Conservation (phyloP, 2,113 vertebrate genomes). For the Aepyceros melampus region DNA sequence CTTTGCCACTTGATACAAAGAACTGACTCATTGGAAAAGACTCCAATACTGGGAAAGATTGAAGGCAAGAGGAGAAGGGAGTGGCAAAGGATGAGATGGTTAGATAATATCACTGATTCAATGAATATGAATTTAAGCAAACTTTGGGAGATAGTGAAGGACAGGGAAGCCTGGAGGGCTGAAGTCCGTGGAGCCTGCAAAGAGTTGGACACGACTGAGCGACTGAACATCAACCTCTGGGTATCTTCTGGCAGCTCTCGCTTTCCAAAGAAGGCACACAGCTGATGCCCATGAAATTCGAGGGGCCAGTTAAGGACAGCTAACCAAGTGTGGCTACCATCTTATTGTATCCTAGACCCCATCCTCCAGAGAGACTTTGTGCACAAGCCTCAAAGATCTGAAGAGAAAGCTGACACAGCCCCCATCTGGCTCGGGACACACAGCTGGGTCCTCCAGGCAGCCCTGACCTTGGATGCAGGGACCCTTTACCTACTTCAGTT, state of each 20-base stretch:
- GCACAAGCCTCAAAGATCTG: neutral
- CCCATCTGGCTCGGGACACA: neutral
- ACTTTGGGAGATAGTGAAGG: neutral
- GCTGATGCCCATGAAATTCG: neutral
- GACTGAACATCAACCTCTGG: neutral
- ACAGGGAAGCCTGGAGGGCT: neutral
- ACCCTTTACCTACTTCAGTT: too few relatives aligned
- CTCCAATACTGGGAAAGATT: neutral
- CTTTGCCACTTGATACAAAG: neutral
- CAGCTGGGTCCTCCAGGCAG: accelerated
- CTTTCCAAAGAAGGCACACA: neutral
- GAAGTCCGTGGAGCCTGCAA: neutral
- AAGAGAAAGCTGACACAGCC: neutral
- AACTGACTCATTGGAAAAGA: neutral
- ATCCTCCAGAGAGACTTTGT: too few relatives aligned
- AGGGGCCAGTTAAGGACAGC: neutral
- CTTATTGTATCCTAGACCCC: neutral
- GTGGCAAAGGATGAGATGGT: neutral
- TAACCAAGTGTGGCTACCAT: accelerated
- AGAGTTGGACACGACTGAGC: neutral
- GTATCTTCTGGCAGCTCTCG: neutral
- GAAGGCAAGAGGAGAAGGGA: neutral
- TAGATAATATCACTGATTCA: neutral
- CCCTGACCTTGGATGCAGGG: too few relatives aligned
- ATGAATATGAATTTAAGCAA: neutral